Conservation (phyloP, 1,140 invertebrate genomes). For the Spodoptera frugiperda region DNA sequence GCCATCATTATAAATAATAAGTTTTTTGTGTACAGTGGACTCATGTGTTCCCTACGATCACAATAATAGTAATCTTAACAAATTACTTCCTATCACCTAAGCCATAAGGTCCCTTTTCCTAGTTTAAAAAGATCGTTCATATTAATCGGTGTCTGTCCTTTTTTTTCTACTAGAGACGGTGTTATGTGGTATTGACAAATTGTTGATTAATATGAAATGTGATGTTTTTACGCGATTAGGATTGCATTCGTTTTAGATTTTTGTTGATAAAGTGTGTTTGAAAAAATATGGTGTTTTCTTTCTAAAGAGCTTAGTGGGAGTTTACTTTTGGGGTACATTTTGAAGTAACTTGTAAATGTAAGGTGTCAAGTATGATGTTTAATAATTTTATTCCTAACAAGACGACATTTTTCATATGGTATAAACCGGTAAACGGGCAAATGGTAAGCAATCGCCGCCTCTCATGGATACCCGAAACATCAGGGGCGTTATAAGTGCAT, state of each 20-base stretch:
- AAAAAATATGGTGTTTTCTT: background rate
- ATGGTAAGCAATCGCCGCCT: too few relatives aligned
- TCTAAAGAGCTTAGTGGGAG: background rate
- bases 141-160: slow-evolving; percentile 48
- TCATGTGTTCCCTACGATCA: slow-evolving; percentile 57
- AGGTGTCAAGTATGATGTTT: too few relatives aligned
- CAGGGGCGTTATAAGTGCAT: too few relatives aligned
- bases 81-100: too few relatives aligned
- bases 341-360: too few relatives aligned
- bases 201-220: slow-evolving; percentile 15
- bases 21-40: slow-evolving; percentile 66
- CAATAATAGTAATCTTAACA: background rate
- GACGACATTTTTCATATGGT: too few relatives aligned
- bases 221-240: slow-evolving; percentile 23
- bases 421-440: too few relatives aligned
- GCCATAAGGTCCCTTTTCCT: too few relatives aligned
- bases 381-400: too few relatives aligned
- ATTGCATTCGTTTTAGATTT: background rate
- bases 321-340: too few relatives aligned
- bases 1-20: slow-evolving; percentile 68
- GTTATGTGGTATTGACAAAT: slow-evolving; percentile 14
- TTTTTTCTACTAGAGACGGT: background rate
- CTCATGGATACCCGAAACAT: too few relatives aligned
- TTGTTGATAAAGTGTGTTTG: background rate
- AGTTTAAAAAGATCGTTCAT: background rate